Base-by-base conservation (phyloP, 2,797 vertebrate genomes). In the Diglossa cyanea region DNA sequence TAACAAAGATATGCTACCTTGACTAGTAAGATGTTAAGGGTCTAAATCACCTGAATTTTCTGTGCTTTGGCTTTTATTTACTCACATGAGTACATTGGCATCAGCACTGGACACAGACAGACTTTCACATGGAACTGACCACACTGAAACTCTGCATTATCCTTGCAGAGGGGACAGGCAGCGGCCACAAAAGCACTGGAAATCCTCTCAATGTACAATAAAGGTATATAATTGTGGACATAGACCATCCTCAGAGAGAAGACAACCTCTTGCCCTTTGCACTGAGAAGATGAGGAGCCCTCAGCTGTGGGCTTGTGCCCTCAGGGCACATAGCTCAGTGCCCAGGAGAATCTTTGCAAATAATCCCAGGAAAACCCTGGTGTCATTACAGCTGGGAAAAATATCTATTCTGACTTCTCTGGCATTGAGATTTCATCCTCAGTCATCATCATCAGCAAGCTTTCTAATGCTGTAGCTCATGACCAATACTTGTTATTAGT, bases 151-250 rank as follows among this genome's bases (percentile, higher is more conserved):
- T 71, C 31, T 5, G 17, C 18, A 31, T 10, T 39, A 57, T 44
- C 26, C 28, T 84, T 10, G 1, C n/a, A 58, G 19, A 31, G 5
- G 7, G 5, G 7, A 47, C 30, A 47, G 23, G 28, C 37, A 63
- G 84, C 26, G 88, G 48, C 18, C 42, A 18, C 55, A 57, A 76
- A 88, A 70, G 23, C 72, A 68, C 24, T 26, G 42, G 25, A n/a
- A 70, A 54, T 37, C 5, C 50, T 20, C 6, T 0, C 68, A 54
- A 0, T 5, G 7, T 17, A 44, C 67, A n/a, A 11, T 8, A 54
- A 67, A 40, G 8, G 40, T n/a, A 21, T 37, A 26, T 23, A 11
- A 9, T 37, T 11, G 2, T 13, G n/a, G 24, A 60, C 16, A 44
- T 1, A 68, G 45, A 55, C 3, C 11, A 19, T 25, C 30, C 31